phyloP scores from a whole-genome alignment of 2,113 vertebrate species.

The Murina feae region DNA sequence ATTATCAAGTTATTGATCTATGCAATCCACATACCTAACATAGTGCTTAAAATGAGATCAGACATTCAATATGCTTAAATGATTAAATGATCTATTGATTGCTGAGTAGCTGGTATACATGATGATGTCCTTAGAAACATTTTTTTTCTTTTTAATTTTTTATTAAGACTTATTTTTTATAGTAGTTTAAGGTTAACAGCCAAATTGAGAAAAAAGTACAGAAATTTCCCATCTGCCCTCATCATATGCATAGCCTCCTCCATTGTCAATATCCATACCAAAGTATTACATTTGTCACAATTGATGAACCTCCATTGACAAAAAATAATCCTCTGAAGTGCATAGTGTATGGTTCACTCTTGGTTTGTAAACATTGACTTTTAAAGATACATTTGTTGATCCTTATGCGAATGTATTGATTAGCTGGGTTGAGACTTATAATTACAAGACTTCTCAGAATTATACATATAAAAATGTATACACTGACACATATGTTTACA shows the following conservation, averaged over 20 bases:
- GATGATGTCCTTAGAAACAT: not conserved
- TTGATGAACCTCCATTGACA: not conserved
- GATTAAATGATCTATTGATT: not conserved
- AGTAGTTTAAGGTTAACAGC: not conserved
- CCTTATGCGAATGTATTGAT: not conserved
- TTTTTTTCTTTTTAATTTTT: not conserved
- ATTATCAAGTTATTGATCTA: not conserved
- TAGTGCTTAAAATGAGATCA: not conserved
- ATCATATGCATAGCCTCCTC: not conserved
- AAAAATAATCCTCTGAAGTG: not conserved
- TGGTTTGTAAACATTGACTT: not conserved
- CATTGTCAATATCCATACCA: not conserved
- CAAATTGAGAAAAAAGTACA: not conserved
- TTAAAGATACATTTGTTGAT: not conserved
- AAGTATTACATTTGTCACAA: not conserved
- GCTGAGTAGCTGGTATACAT: not conserved
- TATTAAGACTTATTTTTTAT: not conserved
- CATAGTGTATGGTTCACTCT: not conserved
- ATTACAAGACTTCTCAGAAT: not conserved
- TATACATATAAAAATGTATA: not conserved
- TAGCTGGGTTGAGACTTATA: not conserved
- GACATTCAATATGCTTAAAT: not conserved
- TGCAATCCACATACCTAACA: not conserved
- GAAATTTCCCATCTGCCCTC: not conserved
- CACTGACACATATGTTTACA: not conserved